Conservation (phyloP, 2,113 vertebrate genomes). For the Emydocephalus ijimae region DNA sequence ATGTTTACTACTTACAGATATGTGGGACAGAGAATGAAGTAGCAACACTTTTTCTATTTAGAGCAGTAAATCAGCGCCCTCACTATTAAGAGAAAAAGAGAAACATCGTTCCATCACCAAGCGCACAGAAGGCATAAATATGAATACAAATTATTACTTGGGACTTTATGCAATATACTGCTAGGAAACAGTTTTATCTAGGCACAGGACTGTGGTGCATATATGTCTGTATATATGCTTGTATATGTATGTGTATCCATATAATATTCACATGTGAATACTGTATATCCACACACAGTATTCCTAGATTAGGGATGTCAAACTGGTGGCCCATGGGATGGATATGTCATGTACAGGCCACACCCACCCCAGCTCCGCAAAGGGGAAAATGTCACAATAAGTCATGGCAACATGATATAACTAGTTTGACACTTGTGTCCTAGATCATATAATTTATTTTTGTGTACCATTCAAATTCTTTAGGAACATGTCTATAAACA, state of each 20-base stretch:
- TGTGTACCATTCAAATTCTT: background rate
- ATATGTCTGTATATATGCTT: background rate
- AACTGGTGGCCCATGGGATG: too few species aligned
- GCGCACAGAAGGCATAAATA: background rate
- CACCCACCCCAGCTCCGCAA: too few species aligned
- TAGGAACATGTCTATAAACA: background rate
- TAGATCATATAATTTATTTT: background rate
- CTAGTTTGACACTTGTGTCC: too few species aligned
- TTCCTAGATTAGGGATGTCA: background rate
- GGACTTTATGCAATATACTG: background rate
- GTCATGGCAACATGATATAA: too few species aligned
- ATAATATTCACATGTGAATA: background rate
- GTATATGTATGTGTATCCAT: background rate
- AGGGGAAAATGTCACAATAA: too few species aligned
- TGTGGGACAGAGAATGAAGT: background rate
- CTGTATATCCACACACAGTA: background rate
- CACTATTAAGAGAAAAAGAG: constrained; percentile 5
- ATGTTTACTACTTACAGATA: background rate
- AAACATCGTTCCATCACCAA: background rate
- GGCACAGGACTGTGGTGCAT: background rate
- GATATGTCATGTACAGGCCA: too few species aligned
- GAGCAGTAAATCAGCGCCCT: background rate
- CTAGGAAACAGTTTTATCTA: constrained; percentile 10
- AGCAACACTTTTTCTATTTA: background rate
- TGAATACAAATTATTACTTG: background rate